phyloP scores from a whole-genome alignment of 1,140 invertebrate species.

The Drosophila erecta region DNA sequence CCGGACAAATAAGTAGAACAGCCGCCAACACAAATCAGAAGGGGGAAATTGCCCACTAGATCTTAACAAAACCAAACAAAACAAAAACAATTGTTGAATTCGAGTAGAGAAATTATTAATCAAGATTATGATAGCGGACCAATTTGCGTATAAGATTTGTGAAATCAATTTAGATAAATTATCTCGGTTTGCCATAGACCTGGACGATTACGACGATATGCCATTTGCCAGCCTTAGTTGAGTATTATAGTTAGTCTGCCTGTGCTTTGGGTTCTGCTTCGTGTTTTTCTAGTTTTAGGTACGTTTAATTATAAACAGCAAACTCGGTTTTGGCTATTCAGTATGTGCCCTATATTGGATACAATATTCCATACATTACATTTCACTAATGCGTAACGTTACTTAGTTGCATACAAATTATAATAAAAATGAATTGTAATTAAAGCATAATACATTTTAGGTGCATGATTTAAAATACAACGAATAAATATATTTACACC shows the following conservation, averaged over 20 bases:
- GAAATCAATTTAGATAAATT: slow-evolving; percentile 78
- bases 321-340: slow-evolving; percentile 58
- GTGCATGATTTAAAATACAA: slow-evolving; percentile 80
- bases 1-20: slow-evolving; percentile 33
- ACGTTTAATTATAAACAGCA: slow-evolving; percentile 58
- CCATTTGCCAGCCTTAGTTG: slow-evolving; percentile 65
- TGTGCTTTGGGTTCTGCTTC: slow-evolving; percentile 59
- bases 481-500: slow-evolving; percentile 82
- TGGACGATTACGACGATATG: slow-evolving; percentile 48
- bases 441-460: slow-evolving; percentile 61
- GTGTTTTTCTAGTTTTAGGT: slow-evolving; percentile 69
- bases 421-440: slow-evolving; percentile 67
- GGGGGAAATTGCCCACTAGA: slow-evolving; percentile 54
- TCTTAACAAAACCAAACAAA: slow-evolving; percentile 10
- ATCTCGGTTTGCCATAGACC: slow-evolving; percentile 69
- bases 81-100: slow-evolving; percentile 74
- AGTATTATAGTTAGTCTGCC: slow-evolving; percentile 45
- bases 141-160: slow-evolving; percentile 84
- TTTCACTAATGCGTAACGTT: slow-evolving; percentile 40
- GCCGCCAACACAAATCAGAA: slow-evolving; percentile 18
- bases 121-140: slow-evolving; percentile 82
- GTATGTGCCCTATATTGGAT: slow-evolving; percentile 55
- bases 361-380: slow-evolving; percentile 33
- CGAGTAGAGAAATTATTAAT: slow-evolving; percentile 79
- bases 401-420: slow-evolving; percentile 67